These are phyloP conservation scores for Neogobius melanostomus DNA, from an alignment of 2,113 vertebrate genomes.

Conservation along the genomic window DNA sequence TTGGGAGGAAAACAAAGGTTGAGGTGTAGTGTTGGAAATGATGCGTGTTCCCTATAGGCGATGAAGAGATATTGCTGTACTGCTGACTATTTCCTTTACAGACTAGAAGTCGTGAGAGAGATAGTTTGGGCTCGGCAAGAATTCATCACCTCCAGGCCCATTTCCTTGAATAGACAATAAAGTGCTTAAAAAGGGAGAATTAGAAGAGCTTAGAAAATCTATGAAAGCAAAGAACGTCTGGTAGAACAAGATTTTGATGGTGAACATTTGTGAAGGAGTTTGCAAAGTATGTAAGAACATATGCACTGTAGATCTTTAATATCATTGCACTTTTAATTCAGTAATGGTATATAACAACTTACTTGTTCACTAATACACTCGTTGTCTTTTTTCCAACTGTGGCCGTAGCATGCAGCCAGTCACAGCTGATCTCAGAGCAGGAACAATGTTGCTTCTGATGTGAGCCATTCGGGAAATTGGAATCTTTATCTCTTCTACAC, in stretches of 20 bases:
- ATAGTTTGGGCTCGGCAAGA: slow-evolving; percentile 62
- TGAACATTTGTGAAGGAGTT: no score
- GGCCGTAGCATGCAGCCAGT: slow-evolving; percentile 40
- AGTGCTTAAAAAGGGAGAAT: slow-evolving; percentile 56
- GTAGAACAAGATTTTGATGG: no score
- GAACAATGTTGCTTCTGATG: slow-evolving; percentile 67
- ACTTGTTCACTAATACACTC: no score
- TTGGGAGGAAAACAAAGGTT: slow-evolving; percentile 34
- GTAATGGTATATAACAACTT: no score
- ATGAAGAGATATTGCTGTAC: slow-evolving; percentile 36
- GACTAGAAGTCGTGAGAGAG: slow-evolving; percentile 64
- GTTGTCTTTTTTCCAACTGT: slow-evolving; percentile 51
- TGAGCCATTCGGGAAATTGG: slow-evolving; percentile 73
- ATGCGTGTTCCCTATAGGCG: slow-evolving; percentile 48
- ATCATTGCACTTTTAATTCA: no score
- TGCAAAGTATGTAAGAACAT: no score
- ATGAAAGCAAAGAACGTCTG: no score
- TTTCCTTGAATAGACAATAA: slow-evolving; percentile 71
- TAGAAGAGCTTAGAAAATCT: slow-evolving; percentile 50
- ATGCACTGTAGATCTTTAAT: no score
- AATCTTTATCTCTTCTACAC: slow-evolving; percentile 69
- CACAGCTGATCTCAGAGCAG: slow-evolving; percentile 57
- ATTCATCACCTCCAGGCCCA: slow-evolving; percentile 65
- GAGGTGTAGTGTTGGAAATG: slow-evolving; percentile 36
- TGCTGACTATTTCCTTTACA: slow-evolving; percentile 73